These are phyloP conservation scores for Lepus oiostolus DNA, from an alignment of 2,797 vertebrate genomes.

Conservation along the genomic window DNA sequence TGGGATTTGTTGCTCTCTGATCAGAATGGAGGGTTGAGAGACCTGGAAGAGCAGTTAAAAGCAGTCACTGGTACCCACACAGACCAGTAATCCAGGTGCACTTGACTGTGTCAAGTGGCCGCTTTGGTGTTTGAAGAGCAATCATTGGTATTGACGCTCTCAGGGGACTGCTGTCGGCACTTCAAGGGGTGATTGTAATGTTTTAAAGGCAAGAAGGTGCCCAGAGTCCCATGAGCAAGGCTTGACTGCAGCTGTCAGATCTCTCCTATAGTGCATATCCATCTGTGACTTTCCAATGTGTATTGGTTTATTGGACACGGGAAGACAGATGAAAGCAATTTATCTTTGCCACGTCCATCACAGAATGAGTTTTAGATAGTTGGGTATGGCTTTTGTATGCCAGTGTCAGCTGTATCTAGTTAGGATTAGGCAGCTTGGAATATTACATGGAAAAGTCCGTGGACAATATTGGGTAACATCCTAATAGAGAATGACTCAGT, in stretches of 20 bases:
- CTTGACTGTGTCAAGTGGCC: not conserved
- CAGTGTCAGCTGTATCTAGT: conserved; percentile 64
- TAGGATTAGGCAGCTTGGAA: conserved; percentile 65
- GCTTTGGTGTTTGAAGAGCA: not conserved
- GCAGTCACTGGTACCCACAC: not conserved
- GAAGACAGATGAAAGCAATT: conserved; percentile 21
- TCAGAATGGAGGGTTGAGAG: not conserved
- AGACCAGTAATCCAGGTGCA: not conserved
- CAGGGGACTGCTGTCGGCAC: not conserved
- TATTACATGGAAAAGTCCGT: conserved; percentile 64
- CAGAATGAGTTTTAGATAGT: conserved; percentile 10
- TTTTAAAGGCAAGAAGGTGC: not conserved
- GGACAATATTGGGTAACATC: conserved; percentile 69
- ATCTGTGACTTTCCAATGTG: not conserved
- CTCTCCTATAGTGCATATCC: not conserved
- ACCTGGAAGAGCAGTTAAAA: not conserved
- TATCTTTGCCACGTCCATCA: not conserved
- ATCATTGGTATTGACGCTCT: not conserved
- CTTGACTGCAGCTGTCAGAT: not conserved
- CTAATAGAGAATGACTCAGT: conserved; percentile 57
- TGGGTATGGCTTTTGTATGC: not conserved
- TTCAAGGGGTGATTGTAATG: not conserved
- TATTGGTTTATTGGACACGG: not conserved
- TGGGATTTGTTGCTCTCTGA: not conserved
- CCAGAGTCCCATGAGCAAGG: not conserved